These are phyloP conservation scores for Acanthopleura granulata DNA, from an alignment of 2,888 invertebrate genomes.

Conservation along the genomic window DNA sequence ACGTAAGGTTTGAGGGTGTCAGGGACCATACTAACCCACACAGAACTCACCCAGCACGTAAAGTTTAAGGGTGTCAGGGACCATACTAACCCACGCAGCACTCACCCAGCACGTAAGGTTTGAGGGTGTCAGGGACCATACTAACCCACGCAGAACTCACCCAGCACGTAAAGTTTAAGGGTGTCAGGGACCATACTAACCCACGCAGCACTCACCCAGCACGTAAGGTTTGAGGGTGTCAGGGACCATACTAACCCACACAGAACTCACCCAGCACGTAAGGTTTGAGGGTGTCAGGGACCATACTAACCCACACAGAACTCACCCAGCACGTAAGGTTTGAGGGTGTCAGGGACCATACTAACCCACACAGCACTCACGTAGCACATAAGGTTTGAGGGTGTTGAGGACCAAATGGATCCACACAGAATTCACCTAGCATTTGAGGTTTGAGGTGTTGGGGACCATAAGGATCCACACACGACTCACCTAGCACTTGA, in stretches of 20 bases:
- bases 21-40: conserved; percentile 92
- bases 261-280: conserved; percentile 92
- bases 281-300: conserved; percentile 91
- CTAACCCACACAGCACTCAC: no score
- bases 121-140: conserved; percentile 92
- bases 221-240: conserved; percentile 93
- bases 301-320: conserved; percentile 90
- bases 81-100: conserved; percentile 90
- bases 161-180: conserved; percentile 91
- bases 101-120: conserved; percentile 91
- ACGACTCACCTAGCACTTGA: conserved; percentile 91
- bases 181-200: conserved; percentile 93
- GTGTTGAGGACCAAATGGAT: conserved; percentile 92
- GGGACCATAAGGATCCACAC: conserved; percentile 93
- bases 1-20: conserved; percentile 93
- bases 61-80: conserved; percentile 91
- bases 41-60: conserved; percentile 92
- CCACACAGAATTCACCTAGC: no score
- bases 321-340: conserved; percentile 91
- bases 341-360: conserved; percentile 92
- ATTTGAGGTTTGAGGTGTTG: conserved; percentile 92
- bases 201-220: no score
- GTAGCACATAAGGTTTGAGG: conserved; percentile 90
- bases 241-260: conserved; percentile 92
- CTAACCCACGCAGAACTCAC: no score